These are phyloP conservation scores for Allolobophora icterica DNA, from an alignment of 2,888 invertebrate genomes.

Conservation along the genomic window DNA sequence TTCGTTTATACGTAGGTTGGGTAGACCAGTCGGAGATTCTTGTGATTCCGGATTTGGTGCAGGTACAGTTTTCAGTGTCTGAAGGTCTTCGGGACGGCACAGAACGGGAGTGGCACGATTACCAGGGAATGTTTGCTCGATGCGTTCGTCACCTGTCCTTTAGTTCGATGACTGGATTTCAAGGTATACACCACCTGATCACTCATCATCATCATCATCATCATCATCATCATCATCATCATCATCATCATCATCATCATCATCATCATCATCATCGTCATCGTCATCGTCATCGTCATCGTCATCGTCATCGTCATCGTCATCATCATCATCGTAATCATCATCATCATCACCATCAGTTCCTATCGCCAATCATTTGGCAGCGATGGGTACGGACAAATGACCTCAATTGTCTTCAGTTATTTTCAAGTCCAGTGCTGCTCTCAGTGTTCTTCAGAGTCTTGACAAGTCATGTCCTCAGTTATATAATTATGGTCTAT, in stretches of 20 bases:
- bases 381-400: no score
- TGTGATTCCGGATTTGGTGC: slow-evolving; percentile 44
- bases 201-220: no score
- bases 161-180: slow-evolving; percentile 35
- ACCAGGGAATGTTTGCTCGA: slow-evolving; percentile 46
- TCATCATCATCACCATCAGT: neutral
- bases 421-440: no score
- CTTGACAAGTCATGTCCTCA: no score
- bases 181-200: neutral
- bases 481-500: no score
- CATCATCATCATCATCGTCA: no score
- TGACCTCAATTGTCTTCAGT: no score
- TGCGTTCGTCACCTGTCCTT: slow-evolving; percentile 47
- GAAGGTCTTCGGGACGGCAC: slow-evolving; percentile 45
- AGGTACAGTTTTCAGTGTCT: slow-evolving; percentile 44
- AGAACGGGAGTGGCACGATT: slow-evolving; percentile 48
- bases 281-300: neutral
- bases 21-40: slow-evolving; percentile 47
- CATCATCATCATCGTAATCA: neutral
- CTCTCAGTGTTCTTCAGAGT: no score
- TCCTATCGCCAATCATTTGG: no score
- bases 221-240: neutral
- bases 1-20: slow-evolving; percentile 44
- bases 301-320: neutral
- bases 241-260: neutral